Evolutionary conservation across 1,140 invertebrate genomes (phyloP), one percentile per base, ranked within the genome.

Genomic region (Rhopalosiphum maidis): DNA sequence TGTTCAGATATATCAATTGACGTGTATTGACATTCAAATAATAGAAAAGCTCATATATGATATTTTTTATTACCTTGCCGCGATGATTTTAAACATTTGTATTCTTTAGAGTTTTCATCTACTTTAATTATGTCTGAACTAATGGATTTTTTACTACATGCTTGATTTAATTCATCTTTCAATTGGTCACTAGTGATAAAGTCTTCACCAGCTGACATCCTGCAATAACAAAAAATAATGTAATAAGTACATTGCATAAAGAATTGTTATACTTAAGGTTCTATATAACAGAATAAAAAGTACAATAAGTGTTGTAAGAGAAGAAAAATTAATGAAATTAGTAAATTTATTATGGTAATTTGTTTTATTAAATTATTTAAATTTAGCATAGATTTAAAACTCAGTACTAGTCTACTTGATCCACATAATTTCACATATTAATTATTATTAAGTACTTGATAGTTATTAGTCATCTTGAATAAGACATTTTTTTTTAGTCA

Each of bases 161-260:
- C 86, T 90, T 92, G 41, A 93, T 93, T 94, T 43, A 68, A 87
- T 94, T 89, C 94, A 94, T 94, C 91, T 94, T 94, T 94, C 22
- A 98, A 95, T 94, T 97, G 98, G 68, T 97, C 97, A 82, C 97
- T 98, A 83, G 97, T 98, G 87, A 98, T 98, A 94, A 97, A 98
- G 94, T 98, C 97, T 95, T 97, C 97, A 23, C 98, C 98, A 95
- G 98, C 98, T 6, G 97, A 97, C 41, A 98, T 95, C 94, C 97
- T 97, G 94, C 7, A 94, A 51, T 51, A 37, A 93, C 30, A 86
- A 55, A 54, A 54, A 54, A 25, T 51, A 21, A 48, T 87, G 30
- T 46, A 87, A 22, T n/a, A n/a, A 68, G 3, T 15, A 68, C 30
- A 68, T 60, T 8, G 30, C 0, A 60, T 30, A 11, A 68, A 77